Base-by-base conservation (phyloP, 2,113 vertebrate species). In the Clarias macrocephalus region DNA sequence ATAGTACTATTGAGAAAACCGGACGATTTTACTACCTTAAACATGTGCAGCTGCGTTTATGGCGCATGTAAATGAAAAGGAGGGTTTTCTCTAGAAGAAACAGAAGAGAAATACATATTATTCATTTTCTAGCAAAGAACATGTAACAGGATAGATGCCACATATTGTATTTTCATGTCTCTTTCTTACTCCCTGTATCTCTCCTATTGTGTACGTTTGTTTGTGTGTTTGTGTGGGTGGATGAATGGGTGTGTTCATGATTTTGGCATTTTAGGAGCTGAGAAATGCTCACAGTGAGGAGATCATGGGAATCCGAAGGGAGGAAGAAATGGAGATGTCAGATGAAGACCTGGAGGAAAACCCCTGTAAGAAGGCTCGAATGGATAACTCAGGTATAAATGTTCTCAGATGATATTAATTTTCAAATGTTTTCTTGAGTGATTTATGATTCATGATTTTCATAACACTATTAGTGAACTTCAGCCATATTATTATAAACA, bases 321-420 rank as follows among this genome's bases (percentile, higher is more conserved):
- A 99, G 89, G 97, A 99, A 90, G 98, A 99, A 90, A 99, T 98
- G 98, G 98, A 99, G 93, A 98, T 99, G 98, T 99, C 97, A 0
- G 98, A 99, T 16, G 98, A 99, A 30, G 98, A 99, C 87, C 94
- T 92, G 7, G 95, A 95, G 48, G 96, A 97, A 91, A 96, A 93
- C 85, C 96, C 96, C 54, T 95, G 92, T 76, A 98, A 98, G 93
- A 97, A 95, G 89, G 91, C 95, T 83, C 92, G 96, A 87, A 92
- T 95, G 1, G 97, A 97, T 82, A 97, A 98, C 56, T 95, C 97
- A 91, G 97, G 97, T 99, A 95, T 91, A 52, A 25, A 30, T 62
- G 62, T 37, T 80, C 21, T 68, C 11, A 70, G 3, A 33, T 12
- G n/a, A 25, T 23, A 72, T 72, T 72, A 48, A 73, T 25, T 56